Evolutionary conservation across 2,113 vertebrate species (phyloP), one percentile per base, ranked within the genome.

Genomic region (Pterocles orientalis): DNA sequence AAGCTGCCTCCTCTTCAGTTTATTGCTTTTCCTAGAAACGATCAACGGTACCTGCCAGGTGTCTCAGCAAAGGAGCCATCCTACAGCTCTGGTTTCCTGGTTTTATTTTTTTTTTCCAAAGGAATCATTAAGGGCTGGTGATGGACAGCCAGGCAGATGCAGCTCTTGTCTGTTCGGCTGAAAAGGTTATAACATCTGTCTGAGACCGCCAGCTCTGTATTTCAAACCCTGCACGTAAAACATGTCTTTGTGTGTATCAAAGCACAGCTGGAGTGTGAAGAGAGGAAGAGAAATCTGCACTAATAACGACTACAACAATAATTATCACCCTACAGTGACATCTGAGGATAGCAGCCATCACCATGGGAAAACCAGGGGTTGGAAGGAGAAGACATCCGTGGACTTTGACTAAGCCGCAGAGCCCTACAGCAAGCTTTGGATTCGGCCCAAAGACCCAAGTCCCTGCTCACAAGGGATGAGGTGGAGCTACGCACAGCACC

Each of bases 351-450:
- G 19, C 8, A 56, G 68, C 41, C 23, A 69, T 7, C 39, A 14
- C 36, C 25, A 31, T 0, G 1, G 56, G 31, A 73, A 75, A n/a
- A 39, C 3, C 0, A 45, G 24, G 26, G 14, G 10, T 13, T 65
- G 31, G 36, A 92, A 50, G 48, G 11, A 47, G 31, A 36, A 51
- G 79, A 43, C 19, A 21, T 39, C 36, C 1, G 1, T 18, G 28
- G 71, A 66, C 47, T 90, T 68, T 8, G 33, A 62, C 58, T 31
- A 66, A 90, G 31, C 12, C 71, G 47, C 31, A 53, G 1, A 66
- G 23, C 45, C 33, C 48, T 41, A 76, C 11, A 60, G 10, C 56
- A 76, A 47, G 10, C 15, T 64, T 54, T 64, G 81, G 69, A 58
- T 80, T 21, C 31, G 10, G 15, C 39, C 50, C 39, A n/a, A 80